A percentile compares a stretch with the other conserved stretches of the same genome.
Conservation (phyloP, 2,113 vertebrate species). For the Coptodon bakossiorum region DNA sequence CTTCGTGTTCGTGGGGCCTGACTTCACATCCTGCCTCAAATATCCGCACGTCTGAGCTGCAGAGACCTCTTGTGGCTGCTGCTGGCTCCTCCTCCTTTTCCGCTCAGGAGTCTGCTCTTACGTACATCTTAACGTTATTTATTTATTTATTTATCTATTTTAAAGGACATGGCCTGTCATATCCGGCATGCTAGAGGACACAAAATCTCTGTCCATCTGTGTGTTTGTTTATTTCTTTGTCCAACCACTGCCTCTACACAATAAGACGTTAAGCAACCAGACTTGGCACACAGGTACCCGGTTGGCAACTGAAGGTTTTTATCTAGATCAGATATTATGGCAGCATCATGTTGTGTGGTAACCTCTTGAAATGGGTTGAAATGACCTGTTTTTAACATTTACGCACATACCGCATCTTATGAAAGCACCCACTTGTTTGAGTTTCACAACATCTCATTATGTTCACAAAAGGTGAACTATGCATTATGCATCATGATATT, state of each 20-base stretch:
- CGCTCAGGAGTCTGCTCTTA: background rate
- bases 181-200: background rate
- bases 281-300: background rate
- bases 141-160: background rate
- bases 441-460: background rate
- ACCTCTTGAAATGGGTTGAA: background rate
- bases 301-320: background rate
- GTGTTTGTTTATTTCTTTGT: background rate
- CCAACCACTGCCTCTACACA: background rate
- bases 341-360: background rate
- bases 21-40: background rate
- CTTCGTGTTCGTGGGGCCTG: background rate
- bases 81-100: background rate
- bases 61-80: constrained; percentile 44
- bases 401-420: background rate
- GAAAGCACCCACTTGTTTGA: background rate
- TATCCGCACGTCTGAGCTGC: background rate
- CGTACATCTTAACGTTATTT: background rate
- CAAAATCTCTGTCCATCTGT: background rate
- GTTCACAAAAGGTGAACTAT: background rate
- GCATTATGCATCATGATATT: background rate
- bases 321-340: background rate
- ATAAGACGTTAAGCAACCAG: background rate
- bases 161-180: background rate
- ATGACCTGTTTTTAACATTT: background rate